These are phyloP conservation scores for Mesocentrotus franciscanus DNA, from an alignment of 53 echinoderm and acorn worm species.

Conservation along the genomic window DNA sequence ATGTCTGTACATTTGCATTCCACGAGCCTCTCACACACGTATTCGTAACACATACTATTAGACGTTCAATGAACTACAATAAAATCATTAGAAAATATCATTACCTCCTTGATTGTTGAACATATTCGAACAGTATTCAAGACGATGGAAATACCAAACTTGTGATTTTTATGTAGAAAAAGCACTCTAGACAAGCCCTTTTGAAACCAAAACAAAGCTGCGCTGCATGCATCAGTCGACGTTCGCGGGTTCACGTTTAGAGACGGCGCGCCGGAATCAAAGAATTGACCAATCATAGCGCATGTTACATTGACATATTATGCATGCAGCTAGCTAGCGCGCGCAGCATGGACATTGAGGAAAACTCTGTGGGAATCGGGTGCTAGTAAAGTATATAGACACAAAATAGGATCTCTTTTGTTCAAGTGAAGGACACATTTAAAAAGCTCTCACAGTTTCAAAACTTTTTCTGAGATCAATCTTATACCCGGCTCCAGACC, in stretches of 20 bases:
- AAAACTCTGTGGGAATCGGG: too few species aligned
- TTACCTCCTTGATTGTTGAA: conserved; percentile 78
- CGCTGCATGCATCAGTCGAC: too few species aligned
- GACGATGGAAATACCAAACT: not conserved
- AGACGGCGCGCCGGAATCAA: conserved; percentile 71
- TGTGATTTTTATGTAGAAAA: not conserved
- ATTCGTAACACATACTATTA: not conserved
- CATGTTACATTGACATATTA: conserved; percentile 11
- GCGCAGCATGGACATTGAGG: too few species aligned
- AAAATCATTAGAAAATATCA: not conserved
- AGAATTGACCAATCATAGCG: conserved; percentile 66
- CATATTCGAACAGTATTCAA: conserved; percentile 32
- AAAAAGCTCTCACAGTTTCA: too few species aligned
- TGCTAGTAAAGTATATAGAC: too few species aligned
- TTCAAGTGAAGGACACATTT: too few species aligned
- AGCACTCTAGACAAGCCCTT: not conserved
- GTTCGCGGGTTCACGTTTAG: not conserved
- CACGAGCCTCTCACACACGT: not conserved
- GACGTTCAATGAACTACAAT: not conserved
- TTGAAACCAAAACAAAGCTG: not conserved
- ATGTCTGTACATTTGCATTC: not conserved
- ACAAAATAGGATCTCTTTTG: too few species aligned
- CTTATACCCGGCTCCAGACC: too few species aligned
- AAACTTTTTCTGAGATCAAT: too few species aligned
- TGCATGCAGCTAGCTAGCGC: not conserved